Conservation (phyloP, 2,797 vertebrate species). For the Myotis findleyi region DNA sequence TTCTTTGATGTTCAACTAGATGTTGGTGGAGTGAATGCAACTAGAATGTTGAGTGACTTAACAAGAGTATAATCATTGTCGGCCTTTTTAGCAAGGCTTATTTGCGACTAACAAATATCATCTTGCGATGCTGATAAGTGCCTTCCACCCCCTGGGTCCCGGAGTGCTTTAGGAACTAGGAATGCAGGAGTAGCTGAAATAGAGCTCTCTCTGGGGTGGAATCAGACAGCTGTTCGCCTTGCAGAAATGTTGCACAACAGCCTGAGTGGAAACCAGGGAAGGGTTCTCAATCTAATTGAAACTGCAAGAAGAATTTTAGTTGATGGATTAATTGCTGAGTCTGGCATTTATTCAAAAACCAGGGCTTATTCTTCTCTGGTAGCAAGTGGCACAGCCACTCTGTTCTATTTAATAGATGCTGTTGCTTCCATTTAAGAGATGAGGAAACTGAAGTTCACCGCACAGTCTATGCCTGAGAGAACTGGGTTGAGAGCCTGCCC, state of each 20-base stretch:
- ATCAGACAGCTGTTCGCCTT: constrained; percentile 81
- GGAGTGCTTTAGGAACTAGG: constrained; percentile 49
- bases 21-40: constrained; percentile 8
- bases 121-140: constrained; percentile 49
- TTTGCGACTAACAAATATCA: constrained; percentile 71
- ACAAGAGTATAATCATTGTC: constrained; percentile 52
- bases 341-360: constrained; percentile 77
- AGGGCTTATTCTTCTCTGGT: constrained; percentile 71
- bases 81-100: constrained; percentile 64
- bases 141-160: constrained; percentile 62
- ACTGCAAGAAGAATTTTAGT: constrained; percentile 82
- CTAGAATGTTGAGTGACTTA: constrained; percentile 60
- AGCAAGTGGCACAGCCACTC: constrained; percentile 62
- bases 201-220: constrained; percentile 79
- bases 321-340: constrained; percentile 83
- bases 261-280: constrained; percentile 77
- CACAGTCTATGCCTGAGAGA: constrained; percentile 41
- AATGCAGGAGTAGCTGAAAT: constrained; percentile 70
- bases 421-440: constrained; percentile 60
- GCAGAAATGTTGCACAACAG: constrained; percentile 76
- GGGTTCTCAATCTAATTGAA: constrained; percentile 82
- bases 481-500: background rate
- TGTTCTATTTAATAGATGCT: background rate
- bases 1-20: constrained; percentile 43
- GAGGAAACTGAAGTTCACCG: constrained; percentile 53